Base-by-base conservation (phyloP, 1,140 invertebrate genomes). In the Apocrypta bakeri region DNA sequence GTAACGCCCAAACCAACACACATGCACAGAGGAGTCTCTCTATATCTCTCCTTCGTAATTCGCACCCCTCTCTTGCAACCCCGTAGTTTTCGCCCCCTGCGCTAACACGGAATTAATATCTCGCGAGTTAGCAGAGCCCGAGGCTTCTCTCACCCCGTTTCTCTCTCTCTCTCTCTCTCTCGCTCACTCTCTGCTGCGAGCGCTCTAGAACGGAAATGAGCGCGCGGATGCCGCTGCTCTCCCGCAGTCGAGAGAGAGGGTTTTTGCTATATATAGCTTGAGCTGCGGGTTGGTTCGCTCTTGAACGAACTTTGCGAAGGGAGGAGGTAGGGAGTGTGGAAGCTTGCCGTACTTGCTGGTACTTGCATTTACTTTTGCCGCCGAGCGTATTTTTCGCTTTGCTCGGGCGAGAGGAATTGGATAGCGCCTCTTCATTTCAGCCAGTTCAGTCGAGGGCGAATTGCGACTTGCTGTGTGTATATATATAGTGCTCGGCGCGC, bases 41-140 rank as follows among this genome's bases (percentile, higher is more conserved):
- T 84, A 66, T 82, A 84, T 82, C 84, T 42, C 83, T 84, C 79
- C 86, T 87, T 84, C 81, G 73, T 66, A 56, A 73, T 83, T 77
- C 83, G 85, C 85, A 40, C 85, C 88, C 88, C 86, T 88, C 61
- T 25, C 61, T 63, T 87, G 86, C 86, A 87, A 89, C 90, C 40
- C 48, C 48, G 90, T 90, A 90, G 88, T 90, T 91, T 91, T 91
- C 89, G 86, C 88, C 85, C 63, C 63, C 86, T 89, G 88, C 89
- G 90, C 90, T 91, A 92, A 92, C 91, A 91, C 90, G 89, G 90
- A 92, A 92, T 92, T 92, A 92, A 92, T 92, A 92, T 92, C 90
- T 92, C 91, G 91, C 91, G 91, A 92, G 91, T 92, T 92, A 92
- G 89, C 91, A 86, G 86, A 87, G 78, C 68, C 33, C 68, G 25